Base-by-base conservation (phyloP, 2,113 vertebrate genomes). In the Lota lota region DNA sequence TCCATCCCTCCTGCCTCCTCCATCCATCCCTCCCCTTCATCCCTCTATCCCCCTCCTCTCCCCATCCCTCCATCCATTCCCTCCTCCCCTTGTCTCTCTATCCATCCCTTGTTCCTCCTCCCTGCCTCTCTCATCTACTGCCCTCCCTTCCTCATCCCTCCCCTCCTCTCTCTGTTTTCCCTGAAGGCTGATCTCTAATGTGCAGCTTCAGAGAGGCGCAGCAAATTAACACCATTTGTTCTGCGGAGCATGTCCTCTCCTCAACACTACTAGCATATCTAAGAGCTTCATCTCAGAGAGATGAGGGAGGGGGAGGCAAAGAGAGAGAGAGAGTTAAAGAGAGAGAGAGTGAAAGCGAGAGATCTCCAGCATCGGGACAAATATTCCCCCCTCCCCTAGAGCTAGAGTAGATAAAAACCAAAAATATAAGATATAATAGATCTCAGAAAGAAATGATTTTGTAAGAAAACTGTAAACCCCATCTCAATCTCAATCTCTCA, bases 201-300 rank as follows among this genome's bases (percentile, higher is more conserved):
- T 92, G 89, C 92, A 86, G 93, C 93, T 95, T 95, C 85, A 89
- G 92, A 95, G 93, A 93, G 93, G 87, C 83, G 80, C 94, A 89
- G 93, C 93, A 94, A 93, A 95, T 95, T 94, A 96, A 94, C 94
- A 94, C 95, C 93, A 93, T 96, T 96, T 95, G 94, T 95, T 96
- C 93, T 95, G 92, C 90, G 77, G 93, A 95, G 93, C 92, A 92
- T 93, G 93, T 90, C 93, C 93, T 92, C 90, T 94, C 92, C 91
- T 91, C 91, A 90, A 91, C 90, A 90, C 90, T 90, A 88, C 92
- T 89, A 77, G 90, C 92, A 91, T 91, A 93, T 93, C 92, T 92
- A 94, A 90, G 88, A 88, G 87, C 85, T 89, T 90, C 85, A 87
- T 89, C 87, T 87, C 77, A 88, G 89, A 81, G 87, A 85, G 82